Conservation (phyloP, 2,113 vertebrate species). For the Saiga tatarica region DNA sequence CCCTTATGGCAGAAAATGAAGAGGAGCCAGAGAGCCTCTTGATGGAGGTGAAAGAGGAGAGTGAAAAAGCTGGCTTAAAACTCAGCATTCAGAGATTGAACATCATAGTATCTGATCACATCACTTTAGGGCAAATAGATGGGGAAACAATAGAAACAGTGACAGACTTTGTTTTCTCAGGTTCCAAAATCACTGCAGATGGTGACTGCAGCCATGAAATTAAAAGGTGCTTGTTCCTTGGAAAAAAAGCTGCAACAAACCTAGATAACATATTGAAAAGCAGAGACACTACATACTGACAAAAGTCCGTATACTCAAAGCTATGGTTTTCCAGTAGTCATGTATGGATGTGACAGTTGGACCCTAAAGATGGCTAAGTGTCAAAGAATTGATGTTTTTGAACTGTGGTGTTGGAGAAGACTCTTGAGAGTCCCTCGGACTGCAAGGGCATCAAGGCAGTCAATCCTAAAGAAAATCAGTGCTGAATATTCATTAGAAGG, state of each 20-base stretch:
- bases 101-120: background rate
- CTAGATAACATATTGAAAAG: background rate
- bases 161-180: background rate
- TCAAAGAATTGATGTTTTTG: background rate
- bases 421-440: background rate
- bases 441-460: background rate
- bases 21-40: background rate
- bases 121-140: background rate
- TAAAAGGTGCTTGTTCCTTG: background rate
- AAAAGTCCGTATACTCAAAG: background rate
- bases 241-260: background rate
- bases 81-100: background rate
- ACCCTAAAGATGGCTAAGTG: background rate
- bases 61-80: background rate
- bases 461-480: background rate
- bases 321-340: background rate
- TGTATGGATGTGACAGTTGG: background rate
- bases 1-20: background rate
- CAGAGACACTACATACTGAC: background rate
- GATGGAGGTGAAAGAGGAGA: background rate
- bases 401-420: background rate
- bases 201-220: background rate
- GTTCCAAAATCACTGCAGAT: background rate
- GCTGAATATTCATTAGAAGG: background rate
- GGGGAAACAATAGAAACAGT: background rate